Conservation (phyloP, 2,113 vertebrate species). For the Ursus arctos region DNA sequence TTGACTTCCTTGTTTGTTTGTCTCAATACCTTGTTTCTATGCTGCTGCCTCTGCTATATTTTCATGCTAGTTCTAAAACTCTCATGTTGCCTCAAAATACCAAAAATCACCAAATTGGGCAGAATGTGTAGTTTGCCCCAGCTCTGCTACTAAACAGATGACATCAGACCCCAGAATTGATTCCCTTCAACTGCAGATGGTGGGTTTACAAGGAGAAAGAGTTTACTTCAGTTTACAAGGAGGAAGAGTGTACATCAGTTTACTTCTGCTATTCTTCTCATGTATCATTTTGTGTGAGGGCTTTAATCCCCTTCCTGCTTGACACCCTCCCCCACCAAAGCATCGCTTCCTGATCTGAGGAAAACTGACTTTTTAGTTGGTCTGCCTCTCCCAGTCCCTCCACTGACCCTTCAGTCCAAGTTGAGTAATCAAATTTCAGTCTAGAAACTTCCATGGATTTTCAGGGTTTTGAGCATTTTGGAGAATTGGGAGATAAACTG, state of each 20-base stretch:
- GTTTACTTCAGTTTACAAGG: background rate
- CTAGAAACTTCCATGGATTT: background rate
- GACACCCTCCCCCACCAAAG: background rate
- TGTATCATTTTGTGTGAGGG: background rate
- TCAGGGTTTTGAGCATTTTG: background rate
- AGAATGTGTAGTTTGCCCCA: background rate
- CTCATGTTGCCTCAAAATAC: background rate
- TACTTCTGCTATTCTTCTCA: background rate
- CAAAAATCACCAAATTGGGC: background rate
- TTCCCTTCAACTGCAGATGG: background rate
- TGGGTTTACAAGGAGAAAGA: background rate
- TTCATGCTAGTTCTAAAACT: background rate
- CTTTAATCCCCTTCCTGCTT: background rate
- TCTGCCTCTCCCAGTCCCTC: background rate
- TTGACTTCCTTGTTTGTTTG: background rate
- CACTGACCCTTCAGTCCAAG: background rate
- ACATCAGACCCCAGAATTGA: background rate
- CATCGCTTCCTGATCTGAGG: background rate
- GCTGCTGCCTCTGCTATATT: background rate
- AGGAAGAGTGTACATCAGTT: background rate
- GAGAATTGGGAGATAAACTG: background rate
- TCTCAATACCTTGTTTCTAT: background rate
- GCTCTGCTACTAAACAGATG: background rate
- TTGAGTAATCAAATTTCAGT: background rate
- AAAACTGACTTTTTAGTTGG: background rate